Conservation (phyloP, 2,888 invertebrate genomes). For the Lasius fuliginosus region DNA sequence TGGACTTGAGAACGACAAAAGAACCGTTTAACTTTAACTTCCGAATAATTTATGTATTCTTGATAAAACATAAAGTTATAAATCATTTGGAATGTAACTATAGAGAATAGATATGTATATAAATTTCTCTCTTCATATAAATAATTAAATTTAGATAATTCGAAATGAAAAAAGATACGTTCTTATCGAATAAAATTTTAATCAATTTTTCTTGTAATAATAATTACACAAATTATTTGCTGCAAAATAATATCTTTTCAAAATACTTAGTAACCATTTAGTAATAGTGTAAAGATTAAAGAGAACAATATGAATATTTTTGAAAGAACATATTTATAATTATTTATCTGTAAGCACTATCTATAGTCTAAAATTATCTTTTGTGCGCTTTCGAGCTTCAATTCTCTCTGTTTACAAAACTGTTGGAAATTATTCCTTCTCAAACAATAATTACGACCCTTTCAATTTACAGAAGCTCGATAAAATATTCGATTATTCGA, state of each 20-base stretch:
- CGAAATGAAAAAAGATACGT: not conserved
- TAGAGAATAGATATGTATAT: not conserved
- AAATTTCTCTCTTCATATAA: not conserved
- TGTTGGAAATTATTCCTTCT: constrained; percentile 63
- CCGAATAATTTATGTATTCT: constrained; percentile 9
- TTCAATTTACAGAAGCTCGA: constrained; percentile 60
- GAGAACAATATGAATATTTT: constrained; percentile 25
- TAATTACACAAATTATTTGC: not conserved
- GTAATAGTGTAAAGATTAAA: not conserved
- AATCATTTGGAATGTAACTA: not conserved
- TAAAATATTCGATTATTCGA: constrained; percentile 50
- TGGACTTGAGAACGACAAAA: constrained; percentile 42
- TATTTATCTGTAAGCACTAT: constrained; percentile 48
- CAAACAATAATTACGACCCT: constrained; percentile 69
- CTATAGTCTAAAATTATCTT: constrained; percentile 32
- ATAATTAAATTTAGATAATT: not conserved
- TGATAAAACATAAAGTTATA: not conserved
- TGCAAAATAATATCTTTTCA: not conserved
- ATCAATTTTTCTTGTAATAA: not conserved
- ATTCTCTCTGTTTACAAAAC: constrained; percentile 69
- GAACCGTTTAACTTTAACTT: constrained; percentile 17
- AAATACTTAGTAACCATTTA: not conserved
- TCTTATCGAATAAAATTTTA: not conserved
- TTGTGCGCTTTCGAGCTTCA: constrained; percentile 55
- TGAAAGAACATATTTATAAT: constrained; percentile 42